phyloP scores from a whole-genome alignment of 2,888 invertebrate species.

The Sinopyrophorus schimmeli region DNA sequence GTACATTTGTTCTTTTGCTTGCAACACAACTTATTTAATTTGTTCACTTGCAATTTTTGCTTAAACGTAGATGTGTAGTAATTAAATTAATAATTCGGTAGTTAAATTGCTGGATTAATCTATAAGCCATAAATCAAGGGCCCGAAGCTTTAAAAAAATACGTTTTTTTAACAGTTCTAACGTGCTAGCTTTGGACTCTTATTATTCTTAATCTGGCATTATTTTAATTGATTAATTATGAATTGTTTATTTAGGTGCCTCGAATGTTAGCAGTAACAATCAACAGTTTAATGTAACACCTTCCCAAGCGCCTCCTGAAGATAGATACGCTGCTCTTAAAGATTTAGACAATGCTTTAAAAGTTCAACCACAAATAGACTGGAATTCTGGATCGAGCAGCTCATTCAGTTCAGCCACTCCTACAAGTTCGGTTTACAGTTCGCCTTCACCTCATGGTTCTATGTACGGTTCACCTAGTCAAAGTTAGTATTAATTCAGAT shows the following conservation, averaged over 20 bases:
- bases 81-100: no score
- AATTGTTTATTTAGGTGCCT: conserved; percentile 40
- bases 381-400: conserved; percentile 51
- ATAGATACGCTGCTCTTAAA: conserved; percentile 94
- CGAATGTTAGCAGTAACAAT: conserved; percentile 17
- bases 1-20: no score
- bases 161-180: no score
- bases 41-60: no score
- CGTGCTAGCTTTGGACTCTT: conserved; percentile 2
- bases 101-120: no score
- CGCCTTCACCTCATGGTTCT: conserved; percentile 52
- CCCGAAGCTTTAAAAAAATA: no score
- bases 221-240: no score
- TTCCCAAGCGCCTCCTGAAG: conserved; percentile 62
- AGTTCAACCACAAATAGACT: conserved; percentile 57
- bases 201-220: no score
- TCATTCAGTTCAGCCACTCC: conserved; percentile 52
- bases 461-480: conserved; percentile 55
- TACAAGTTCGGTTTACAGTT: conserved; percentile 52
- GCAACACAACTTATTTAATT: no score
- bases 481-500: conserved; percentile 41
- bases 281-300: conserved; percentile 9
- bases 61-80: no score
- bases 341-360: conserved; percentile 83
- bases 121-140: no score